Conservation (phyloP, 2,113 vertebrate genomes). For the Glaucidium brasilianum region DNA sequence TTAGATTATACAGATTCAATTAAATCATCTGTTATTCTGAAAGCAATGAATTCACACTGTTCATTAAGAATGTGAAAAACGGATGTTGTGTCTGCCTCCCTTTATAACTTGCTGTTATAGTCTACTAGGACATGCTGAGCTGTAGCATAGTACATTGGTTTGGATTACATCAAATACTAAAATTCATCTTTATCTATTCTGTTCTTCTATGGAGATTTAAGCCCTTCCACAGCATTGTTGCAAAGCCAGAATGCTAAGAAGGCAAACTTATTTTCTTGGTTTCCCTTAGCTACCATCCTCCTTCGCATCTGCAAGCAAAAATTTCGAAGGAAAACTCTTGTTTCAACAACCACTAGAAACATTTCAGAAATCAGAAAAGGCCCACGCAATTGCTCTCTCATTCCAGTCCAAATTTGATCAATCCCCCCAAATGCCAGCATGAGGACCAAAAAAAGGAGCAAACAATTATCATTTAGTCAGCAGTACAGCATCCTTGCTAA, state of each 20-base stretch:
- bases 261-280: neutral
- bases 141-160: neutral
- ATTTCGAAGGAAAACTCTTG: neutral
- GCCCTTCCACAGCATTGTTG: neutral
- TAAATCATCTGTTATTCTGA: slow-evolving; percentile 69
- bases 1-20: slow-evolving; percentile 66
- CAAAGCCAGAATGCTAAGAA: neutral
- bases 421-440: neutral
- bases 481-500: neutral
- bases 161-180: neutral
- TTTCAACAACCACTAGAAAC: neutral
- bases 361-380: neutral
- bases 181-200: neutral
- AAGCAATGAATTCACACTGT: slow-evolving; percentile 47
- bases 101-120: slow-evolving; percentile 11
- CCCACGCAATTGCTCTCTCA: neutral
- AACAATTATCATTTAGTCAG: neutral
- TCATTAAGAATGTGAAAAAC: slow-evolving; percentile 34
- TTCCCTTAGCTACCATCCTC: neutral
- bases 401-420: neutral
- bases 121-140: slow-evolving; percentile 4
- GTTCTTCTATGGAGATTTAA: neutral
- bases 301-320: neutral
- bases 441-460: neutral
- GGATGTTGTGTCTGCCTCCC: slow-evolving; percentile 14